Percentiles rank a stretch among this genome's conserved stretches.
These are phyloP conservation scores for Hyposoter didymator DNA, from an alignment of 2,888 invertebrate species.

Conservation along the genomic window DNA sequence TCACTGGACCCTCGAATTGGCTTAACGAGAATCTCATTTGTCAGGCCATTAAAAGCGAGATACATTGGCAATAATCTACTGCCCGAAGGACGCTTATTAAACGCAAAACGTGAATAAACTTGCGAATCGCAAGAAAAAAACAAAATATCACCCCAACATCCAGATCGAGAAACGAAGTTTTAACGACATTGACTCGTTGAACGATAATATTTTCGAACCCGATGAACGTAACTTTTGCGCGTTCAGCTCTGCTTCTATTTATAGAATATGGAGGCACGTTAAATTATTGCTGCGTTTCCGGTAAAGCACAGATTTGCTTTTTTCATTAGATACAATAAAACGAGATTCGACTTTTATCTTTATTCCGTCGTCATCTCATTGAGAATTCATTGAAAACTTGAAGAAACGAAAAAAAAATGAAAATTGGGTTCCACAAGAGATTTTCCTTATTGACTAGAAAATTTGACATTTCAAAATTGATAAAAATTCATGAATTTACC, in stretches of 20 bases:
- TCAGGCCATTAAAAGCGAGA: neutral
- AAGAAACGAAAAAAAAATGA: neutral
- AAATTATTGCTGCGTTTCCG: neutral
- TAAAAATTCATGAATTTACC: neutral
- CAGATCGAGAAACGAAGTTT: neutral
- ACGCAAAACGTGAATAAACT: constrained; percentile 9
- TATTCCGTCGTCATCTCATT: neutral
- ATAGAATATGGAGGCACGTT: constrained; percentile 33
- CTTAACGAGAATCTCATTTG: constrained; percentile 18
- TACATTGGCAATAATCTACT: constrained; percentile 11
- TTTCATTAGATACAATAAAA: constrained; percentile 41
- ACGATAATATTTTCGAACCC: constrained; percentile 14
- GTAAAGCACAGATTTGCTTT: constrained; percentile 2
- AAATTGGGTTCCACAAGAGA: too few species aligned
- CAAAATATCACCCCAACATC: neutral
- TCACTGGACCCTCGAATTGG: neutral
- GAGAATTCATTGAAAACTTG: neutral
- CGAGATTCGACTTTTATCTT: constrained; percentile 68
- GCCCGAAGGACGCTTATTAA: neutral
- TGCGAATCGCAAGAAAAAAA: constrained; percentile 21
- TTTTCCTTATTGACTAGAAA: too few species aligned
- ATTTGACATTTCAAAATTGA: too few species aligned
- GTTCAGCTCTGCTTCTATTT: constrained; percentile 26
- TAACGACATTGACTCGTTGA: constrained; percentile 1
- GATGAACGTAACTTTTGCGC: constrained; percentile 37